Evolutionary conservation across 2,888 invertebrate genomes (phyloP), one percentile per base, ranked within the genome.

Genomic region (Scaptomyza cyrtandrae): DNA sequence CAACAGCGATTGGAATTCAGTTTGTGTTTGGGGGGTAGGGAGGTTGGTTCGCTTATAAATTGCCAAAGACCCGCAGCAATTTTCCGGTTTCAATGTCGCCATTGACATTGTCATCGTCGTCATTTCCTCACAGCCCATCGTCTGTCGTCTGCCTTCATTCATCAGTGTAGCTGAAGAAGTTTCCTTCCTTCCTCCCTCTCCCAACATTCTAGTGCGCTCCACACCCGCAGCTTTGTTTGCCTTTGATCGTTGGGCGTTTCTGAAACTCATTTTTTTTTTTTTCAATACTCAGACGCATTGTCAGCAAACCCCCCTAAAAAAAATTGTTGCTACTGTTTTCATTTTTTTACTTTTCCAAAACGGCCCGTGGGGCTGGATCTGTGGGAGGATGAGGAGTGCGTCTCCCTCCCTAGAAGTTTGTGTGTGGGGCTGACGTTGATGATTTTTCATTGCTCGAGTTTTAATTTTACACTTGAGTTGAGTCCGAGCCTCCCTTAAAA

Each of bases 391-490:
- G 39, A 14, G 35, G 0, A 24, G 19, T 24, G 44, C 37, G 44
- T 56, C 45, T 35, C 14, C 45, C 11, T 16, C 13, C 6, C 45
- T 53, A 39, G 39, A 33, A 60, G 41, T 39, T n/a, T 41, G 63
- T 64, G 78, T 56, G 46, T 80, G 79, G 67, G 71, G 70, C 75
- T 84, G 83, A 83, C 86, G 88, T 83, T 90, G 89, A 90, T 89
- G 90, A 90, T 90, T 90, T 90, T 90, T 90, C 90, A 90, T 90
- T 90, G 90, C 90, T 90, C 81, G 79, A 88, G 88, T 90, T 90
- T 90, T 90, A 90, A 90, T 90, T 90, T 90, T 90, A 90, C 90
- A 90, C 90, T 90, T 90, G 90, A 90, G 90, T 89, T 89, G 88
- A 86, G 75, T 73, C 76, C 78, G 76, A 60, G 72, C 67, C 75